Base-by-base conservation (phyloP, 64 coral and sea anemone species). In the Pocillopora verrucosa region DNA sequence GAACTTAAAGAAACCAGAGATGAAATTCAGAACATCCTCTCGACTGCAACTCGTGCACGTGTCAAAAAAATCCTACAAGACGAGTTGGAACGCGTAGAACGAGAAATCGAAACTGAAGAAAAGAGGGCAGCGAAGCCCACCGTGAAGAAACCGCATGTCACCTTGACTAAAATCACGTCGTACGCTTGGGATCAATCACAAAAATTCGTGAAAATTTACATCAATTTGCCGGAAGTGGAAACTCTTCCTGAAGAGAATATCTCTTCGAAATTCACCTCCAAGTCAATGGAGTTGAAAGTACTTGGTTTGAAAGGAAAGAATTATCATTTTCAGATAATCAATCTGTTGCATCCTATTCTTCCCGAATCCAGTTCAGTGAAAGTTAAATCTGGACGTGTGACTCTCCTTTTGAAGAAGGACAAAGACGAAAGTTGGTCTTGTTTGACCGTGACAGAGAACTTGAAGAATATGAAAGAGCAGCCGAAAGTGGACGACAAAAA, bases 131-230 rank as follows among this genome's bases (percentile, higher is more conserved):
- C 81, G 36, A 93, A 91, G n/a, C 77, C 82, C 45, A 24, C 35
- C 10, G 6, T 30, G 19, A 92, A 87, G 58, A 78, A 69, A 56
- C 37, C 76, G 13, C 84, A 79, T 73, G 82, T 61, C n/a, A 15
- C 73, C 11, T 61, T 65, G 13, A 91, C 76, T 20, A 90, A 90
- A 83, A 97, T 97, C 16, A 88, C 83, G 11, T 94, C 88, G 1
- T 97, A 93, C 62, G 95, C 87, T 26, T 97, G 95, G 95, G 95
- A 93, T 76, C 91, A 97, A n/a, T 97, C 95, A 17, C 41, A 87
- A 11, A 97, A 97, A 51, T 97, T 97, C 51, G 95, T 97, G 1
- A 97, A 97, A 62, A 78, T 97, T 60, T 97, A 97, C 70, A 87
- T 97, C 36, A 85, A 83, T 63, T 65, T 97, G 6, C 83, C 85